Percentiles rank a stretch among this genome's conserved stretches.
These are phyloP conservation scores for Pseudomugil tenellus DNA, from an alignment of 2,797 vertebrate genomes.

Conservation along the genomic window DNA sequence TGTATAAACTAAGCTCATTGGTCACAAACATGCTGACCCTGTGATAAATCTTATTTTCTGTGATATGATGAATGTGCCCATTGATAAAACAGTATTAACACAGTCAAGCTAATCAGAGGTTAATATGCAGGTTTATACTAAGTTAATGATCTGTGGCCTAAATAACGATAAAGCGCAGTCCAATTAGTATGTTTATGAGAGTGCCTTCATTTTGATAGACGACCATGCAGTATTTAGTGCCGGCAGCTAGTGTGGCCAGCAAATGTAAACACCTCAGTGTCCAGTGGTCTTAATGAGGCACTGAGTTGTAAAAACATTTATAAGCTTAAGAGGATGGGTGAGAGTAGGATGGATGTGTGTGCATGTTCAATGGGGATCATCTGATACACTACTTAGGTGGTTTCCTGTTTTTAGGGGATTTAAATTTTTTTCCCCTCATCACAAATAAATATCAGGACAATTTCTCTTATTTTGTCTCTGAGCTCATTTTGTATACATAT, in stretches of 20 bases:
- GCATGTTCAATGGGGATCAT: constrained; percentile 68
- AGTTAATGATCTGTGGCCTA: constrained; percentile 75
- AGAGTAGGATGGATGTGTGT: constrained; percentile 33
- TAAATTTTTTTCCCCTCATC: constrained; percentile 54
- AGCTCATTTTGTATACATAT: neutral
- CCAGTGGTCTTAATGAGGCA: constrained; percentile 77
- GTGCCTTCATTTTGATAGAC: constrained; percentile 75
- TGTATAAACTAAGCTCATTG: constrained; percentile 52
- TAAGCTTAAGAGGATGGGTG: constrained; percentile 81
- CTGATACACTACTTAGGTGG: constrained; percentile 83
- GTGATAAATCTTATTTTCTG: constrained; percentile 41
- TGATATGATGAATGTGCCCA: constrained; percentile 61
- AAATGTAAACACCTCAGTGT: constrained; percentile 78
- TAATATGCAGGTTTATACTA: constrained; percentile 80
- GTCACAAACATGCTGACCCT: constrained; percentile 41
- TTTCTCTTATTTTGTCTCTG: neutral
- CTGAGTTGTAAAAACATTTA: constrained; percentile 84
- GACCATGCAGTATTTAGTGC: constrained; percentile 53
- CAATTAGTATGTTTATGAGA: constrained; percentile 82
- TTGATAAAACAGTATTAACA: constrained; percentile 56
- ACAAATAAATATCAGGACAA: constrained; percentile 78
- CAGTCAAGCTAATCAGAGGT: constrained; percentile 74
- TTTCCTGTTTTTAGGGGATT: constrained; percentile 71
- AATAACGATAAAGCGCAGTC: constrained; percentile 77
- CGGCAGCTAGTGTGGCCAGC: constrained; percentile 60